Evolutionary conservation across 2,113 vertebrate species (phyloP).

Genomic region (Climacteris rufus): DNA sequence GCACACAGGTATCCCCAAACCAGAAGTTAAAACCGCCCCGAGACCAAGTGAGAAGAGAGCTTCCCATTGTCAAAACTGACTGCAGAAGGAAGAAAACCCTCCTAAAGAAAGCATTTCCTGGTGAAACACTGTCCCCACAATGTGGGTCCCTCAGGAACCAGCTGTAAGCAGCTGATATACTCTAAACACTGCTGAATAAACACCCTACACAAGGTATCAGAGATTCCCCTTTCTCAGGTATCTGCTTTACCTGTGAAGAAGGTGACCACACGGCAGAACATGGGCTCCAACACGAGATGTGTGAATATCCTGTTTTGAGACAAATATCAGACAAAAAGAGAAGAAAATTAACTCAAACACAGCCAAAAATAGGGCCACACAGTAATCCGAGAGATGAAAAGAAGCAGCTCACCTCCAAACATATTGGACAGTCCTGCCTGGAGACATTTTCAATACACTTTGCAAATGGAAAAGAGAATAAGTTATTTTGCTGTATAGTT

Average conservation of each 20-base stretch:
- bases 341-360: neutral
- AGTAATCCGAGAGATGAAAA: neutral
- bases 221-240: neutral
- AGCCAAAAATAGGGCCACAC: neutral
- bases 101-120: neutral
- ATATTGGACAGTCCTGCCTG: slow-evolving; percentile 93
- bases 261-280: slow-evolving; percentile 90
- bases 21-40: neutral
- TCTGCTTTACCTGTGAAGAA: slow-evolving; percentile 85
- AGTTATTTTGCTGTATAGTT: neutral
- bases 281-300: slow-evolving; percentile 89
- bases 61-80: neutral
- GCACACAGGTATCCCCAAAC: neutral
- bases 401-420: slow-evolving; percentile 85
- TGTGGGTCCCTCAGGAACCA: neutral
- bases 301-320: slow-evolving; percentile 85
- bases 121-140: neutral
- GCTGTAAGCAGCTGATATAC: neutral
- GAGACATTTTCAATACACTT: slow-evolving; percentile 97
- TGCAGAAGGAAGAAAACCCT: neutral
- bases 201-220: too few relatives aligned
- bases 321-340: neutral
- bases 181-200: neutral
- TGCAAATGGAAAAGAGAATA: neutral
- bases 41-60: neutral